Conservation (phyloP, 2,113 vertebrate genomes). For the Stegastes partitus region DNA sequence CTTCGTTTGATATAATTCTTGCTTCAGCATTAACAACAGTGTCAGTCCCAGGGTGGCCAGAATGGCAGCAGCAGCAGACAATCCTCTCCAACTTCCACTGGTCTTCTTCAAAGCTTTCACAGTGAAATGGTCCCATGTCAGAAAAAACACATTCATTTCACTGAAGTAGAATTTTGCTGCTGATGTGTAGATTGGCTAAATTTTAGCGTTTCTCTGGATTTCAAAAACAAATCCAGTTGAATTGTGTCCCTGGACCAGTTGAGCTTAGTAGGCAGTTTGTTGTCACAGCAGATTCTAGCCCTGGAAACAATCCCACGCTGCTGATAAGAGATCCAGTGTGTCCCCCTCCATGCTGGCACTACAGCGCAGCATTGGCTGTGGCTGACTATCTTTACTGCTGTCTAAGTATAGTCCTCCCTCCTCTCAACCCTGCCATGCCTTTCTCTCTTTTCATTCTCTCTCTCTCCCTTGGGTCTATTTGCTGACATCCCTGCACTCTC, state of each 20-base stretch:
- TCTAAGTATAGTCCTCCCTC: slow-evolving; percentile 67
- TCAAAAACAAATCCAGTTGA: background rate
- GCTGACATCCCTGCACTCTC: slow-evolving; percentile 61
- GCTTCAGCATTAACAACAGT: background rate
- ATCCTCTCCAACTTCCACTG: background rate
- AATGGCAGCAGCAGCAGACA: background rate
- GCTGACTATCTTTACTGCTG: slow-evolving; percentile 58
- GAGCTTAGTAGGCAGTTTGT: slow-evolving; percentile 4
- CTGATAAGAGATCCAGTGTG: slow-evolving; percentile 29
- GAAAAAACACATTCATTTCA: background rate
- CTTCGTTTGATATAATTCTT: background rate
- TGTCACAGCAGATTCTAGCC: slow-evolving; percentile 10
- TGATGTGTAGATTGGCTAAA: background rate
- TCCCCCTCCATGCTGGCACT: slow-evolving; percentile 41
- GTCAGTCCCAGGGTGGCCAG: background rate
- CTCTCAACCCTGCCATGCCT: slow-evolving; percentile 42
- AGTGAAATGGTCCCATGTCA: slow-evolving; percentile 13
- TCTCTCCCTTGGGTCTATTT: slow-evolving; percentile 62
- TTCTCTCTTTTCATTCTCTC: slow-evolving; percentile 28
- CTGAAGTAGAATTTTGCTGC: background rate
- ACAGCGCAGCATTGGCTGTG: slow-evolving; percentile 35
- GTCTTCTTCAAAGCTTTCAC: slow-evolving; percentile 17
- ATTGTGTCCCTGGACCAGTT: slow-evolving; percentile 10
- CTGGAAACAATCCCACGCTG: slow-evolving; percentile 12
- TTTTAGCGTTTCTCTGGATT: background rate